phyloP scores from a whole-genome alignment of 2,888 invertebrate species.

The Mechanitis messenoides region DNA sequence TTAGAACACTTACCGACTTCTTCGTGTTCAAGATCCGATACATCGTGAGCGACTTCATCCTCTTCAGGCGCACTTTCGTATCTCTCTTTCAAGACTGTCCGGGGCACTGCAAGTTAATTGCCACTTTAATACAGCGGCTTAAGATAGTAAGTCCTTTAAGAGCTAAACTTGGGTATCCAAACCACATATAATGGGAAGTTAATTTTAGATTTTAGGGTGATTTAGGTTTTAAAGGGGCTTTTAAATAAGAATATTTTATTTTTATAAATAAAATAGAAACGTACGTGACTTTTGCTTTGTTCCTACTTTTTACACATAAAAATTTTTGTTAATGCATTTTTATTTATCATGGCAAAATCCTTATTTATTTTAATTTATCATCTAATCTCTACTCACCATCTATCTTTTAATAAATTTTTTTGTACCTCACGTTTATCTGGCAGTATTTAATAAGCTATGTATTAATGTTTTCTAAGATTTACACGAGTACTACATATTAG shows the following conservation, averaged over 20 bases:
- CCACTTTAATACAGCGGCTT: conserved; percentile 39
- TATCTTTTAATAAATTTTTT: no score
- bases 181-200: conserved; percentile 44
- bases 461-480: no score
- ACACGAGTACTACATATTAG: no score
- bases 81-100: conserved; percentile 88
- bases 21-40: conserved; percentile 67
- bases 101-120: conserved; percentile 80
- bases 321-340: background rate
- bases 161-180: conserved; percentile 12
- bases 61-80: conserved; percentile 87
- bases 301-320: conserved; percentile 10
- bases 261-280: conserved; percentile 43
- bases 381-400: no score
- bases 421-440: no score
- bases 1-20: conserved; percentile 70
- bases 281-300: conserved; percentile 44
- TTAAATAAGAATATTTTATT: conserved; percentile 41
- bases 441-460: no score
- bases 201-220: conserved; percentile 63
- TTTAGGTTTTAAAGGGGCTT: conserved; percentile 40
- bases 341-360: no score
- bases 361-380: no score
- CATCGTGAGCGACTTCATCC: conserved; percentile 81
- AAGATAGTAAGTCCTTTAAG: conserved; percentile 30